These are phyloP conservation scores for Parnassius smintheus DNA, from an alignment of 2,888 invertebrate genomes.

Conservation along the genomic window DNA sequence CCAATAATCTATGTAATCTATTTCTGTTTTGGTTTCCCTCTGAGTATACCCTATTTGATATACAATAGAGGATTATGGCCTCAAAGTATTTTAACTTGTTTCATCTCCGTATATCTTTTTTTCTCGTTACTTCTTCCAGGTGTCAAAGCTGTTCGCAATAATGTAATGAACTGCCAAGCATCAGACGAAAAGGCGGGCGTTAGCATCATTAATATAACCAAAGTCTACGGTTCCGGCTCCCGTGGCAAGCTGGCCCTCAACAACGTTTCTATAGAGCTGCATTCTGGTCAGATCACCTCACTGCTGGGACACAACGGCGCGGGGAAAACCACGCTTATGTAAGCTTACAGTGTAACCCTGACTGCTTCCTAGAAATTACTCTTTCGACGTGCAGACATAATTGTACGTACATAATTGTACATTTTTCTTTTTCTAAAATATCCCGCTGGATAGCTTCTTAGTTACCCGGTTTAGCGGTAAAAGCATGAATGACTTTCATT, in stretches of 20 bases:
- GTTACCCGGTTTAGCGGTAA: too few species aligned
- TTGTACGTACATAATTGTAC: too few species aligned
- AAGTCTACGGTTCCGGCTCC: slow-evolving; percentile 78
- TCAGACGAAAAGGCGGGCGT: slow-evolving; percentile 84
- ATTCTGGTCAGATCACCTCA: slow-evolving; percentile 91
- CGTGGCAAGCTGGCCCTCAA: slow-evolving; percentile 84
- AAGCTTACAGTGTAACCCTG: slow-evolving; percentile 55
- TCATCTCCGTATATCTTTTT: background rate
- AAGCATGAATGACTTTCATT: too few species aligned
- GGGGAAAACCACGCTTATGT: slow-evolving; percentile 96
- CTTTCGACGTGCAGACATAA: too few species aligned
- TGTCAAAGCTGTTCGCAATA: slow-evolving; percentile 51
- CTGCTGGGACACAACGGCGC: slow-evolving; percentile 95
- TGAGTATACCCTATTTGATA: too few species aligned
- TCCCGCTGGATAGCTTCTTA: too few species aligned
- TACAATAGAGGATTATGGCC: too few species aligned
- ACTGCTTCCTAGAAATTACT: too few species aligned
- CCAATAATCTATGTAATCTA: too few species aligned
- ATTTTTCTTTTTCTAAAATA: too few species aligned
- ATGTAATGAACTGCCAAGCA: slow-evolving; percentile 47
- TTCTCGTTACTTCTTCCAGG: slow-evolving; percentile 40
- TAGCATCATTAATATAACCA: slow-evolving; percentile 86
- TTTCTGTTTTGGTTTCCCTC: too few species aligned
- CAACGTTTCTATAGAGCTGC: slow-evolving; percentile 89
- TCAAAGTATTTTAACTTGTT: background rate